Evolutionary conservation across 2,797 vertebrate species (phyloP), one percentile per base, ranked within the genome.

Genomic region (Tokudaia tokunoshimensis): DNA sequence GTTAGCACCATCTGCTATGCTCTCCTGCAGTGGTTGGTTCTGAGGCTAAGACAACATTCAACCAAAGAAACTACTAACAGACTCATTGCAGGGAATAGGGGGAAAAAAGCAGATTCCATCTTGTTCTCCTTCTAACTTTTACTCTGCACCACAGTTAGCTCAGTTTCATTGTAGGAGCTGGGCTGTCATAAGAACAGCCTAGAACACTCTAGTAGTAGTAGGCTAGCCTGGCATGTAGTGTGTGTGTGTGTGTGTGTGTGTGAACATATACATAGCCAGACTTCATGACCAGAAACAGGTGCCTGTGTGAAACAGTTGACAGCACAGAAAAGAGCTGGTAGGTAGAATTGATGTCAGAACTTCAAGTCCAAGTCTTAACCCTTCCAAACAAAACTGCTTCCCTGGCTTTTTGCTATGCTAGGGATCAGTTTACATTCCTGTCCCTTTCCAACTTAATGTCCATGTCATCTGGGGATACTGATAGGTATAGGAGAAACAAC

Each of bases 201-300:
- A 92, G 63, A 65, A 84, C 67, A 74, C 74, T 67, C 47, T 22
- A 95, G 89, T 19, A 82, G 52, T 52, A 52, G 52, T 52, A 52
- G 52, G 52, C 11, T 52, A 52, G 52, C 84, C 91, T 93, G 87
- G 94, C n/a, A 29, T n/a, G 9, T 31, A 24, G 59, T 85, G 41
- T 34, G 44, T 47, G 82, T 31, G 41, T 31, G 41, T 50, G 78
- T 41, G 1, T 74, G 75, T 59, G 65, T 37, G 41, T 82, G 44
- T 76, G 89, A 85, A 88, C 9, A 37, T 0, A 94, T 61, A 85
- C 82, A 89, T 15, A 44, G 41, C 26, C 0, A 1, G 47, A 34
- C 44, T 93, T 89, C 44, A 15, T 17, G 44, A 63, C 87, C 50
- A 47, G 90, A 86, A 96, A 91, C 47, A 85, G 87, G 85, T 80